Base-by-base conservation (phyloP, 2,113 vertebrate species). In the Stegastes partitus region DNA sequence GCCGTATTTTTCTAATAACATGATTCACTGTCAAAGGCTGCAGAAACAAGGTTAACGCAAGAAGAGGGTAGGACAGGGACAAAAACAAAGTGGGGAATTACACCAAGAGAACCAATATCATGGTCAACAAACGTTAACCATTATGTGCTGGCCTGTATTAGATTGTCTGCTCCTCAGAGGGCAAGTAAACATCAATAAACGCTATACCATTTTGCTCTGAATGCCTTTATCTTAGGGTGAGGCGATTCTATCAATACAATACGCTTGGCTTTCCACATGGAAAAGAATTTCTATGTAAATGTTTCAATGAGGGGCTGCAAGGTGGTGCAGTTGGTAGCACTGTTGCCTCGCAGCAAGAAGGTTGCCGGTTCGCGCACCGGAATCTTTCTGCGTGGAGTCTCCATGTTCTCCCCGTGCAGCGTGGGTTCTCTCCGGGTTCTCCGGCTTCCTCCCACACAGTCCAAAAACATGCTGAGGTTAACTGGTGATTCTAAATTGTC, bases 61-160 rank as follows among this genome's bases (percentile, higher is more conserved):
- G 72, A 16, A 31, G 28, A 64, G 66, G 70, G 34, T 57, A 77
- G 74, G 66, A n/a, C n/a, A 54, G 37, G 39, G 26, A 55, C 34
- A 61, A 50, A 28, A 42, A 5, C 25, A 79, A 57, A 70, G 53
- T 49, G 44, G 6, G 6, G 22, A 26, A 71, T 62, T 71, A 62
- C 34, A 56, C 11, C 21, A 21, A 39, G 47, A 74, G 71, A 77
- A 64, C 18, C 68, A 68, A 68, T 63, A 68, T 71, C n/a, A 58
- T 59, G 57, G 56, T 55, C 51, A 69, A 58, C 59, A 71, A 70
- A 58, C 4, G 1, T 62, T 53, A 58, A 25, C 18, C 44, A 19
- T 65, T 70, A 56, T 74, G 31, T 55, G 37, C 53, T 69, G n/a
- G 26, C 74, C 37, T 79, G 31, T 64, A 21, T 47, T 51, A 44